Evolutionary conservation across 1,140 invertebrate genomes (phyloP).

Genomic region (Nebria ingens): DNA sequence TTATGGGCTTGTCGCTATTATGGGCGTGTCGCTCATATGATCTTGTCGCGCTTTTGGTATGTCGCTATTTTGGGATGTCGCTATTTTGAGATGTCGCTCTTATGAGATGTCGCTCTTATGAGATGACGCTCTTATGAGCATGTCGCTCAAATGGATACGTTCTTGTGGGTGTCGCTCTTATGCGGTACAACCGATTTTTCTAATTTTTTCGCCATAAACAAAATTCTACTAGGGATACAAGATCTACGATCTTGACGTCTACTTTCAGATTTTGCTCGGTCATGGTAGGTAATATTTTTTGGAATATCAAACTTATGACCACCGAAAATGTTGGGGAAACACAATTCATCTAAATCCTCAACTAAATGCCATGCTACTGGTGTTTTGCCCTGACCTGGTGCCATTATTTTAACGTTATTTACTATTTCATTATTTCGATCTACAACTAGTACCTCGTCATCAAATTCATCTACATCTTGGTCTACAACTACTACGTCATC

Average conservation of each 20-base stretch:
- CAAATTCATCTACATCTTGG: background rate
- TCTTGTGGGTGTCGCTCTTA: too few relatives aligned
- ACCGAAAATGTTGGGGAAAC: constrained; percentile 16
- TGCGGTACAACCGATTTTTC: constrained; percentile 13
- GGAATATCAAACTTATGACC: constrained; percentile 10
- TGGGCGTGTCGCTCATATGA: too few relatives aligned
- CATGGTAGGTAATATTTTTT: constrained; percentile 12
- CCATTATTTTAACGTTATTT: constrained; percentile 13
- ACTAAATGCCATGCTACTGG: constrained; percentile 17
- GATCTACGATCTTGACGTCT: constrained; percentile 14
- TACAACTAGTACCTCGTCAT: background rate
- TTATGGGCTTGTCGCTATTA: too few relatives aligned
- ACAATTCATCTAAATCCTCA: constrained; percentile 17
- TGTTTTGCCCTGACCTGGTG: constrained; percentile 14
- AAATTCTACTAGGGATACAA: constrained; percentile 13
- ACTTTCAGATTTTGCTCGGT: constrained; percentile 14
- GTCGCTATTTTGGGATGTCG: too few relatives aligned
- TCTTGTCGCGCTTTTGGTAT: too few relatives aligned
- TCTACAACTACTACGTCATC: background rate
- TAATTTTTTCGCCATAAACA: constrained; percentile 20
- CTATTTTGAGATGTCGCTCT: too few relatives aligned
- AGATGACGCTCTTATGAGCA: too few relatives aligned
- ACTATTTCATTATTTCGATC: constrained; percentile 14
- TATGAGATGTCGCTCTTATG: too few relatives aligned
- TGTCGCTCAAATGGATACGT: too few relatives aligned